Evolutionary conservation across 2,797 vertebrate genomes (phyloP).

Genomic region (Sebastiscus albofasciatus): DNA sequence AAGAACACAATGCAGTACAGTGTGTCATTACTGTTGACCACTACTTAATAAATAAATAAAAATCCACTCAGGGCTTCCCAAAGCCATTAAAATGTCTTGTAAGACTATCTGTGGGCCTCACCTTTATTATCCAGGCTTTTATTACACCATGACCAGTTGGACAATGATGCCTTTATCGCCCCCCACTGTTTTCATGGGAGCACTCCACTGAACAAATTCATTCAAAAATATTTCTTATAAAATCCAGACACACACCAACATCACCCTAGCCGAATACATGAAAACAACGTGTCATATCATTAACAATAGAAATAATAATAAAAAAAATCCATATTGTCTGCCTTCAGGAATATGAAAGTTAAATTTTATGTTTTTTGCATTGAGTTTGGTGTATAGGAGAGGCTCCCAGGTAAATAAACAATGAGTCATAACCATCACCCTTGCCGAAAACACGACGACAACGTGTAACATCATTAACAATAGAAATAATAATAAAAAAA

Average conservation of each 20-base stretch:
- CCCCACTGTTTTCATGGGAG: conserved; percentile 49
- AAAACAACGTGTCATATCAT: conserved; percentile 1
- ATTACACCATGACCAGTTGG: conserved; percentile 17
- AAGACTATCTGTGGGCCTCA: conserved; percentile 5
- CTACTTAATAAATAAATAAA: conserved; percentile 8
- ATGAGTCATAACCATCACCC: not conserved
- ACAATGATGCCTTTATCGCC: conserved; percentile 66
- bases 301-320: not conserved
- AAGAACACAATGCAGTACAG: not conserved
- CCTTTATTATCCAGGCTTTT: conserved; percentile 24
- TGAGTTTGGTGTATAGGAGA: not conserved
- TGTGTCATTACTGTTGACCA: not conserved
- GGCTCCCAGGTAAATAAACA: not conserved
- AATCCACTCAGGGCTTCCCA: not conserved
- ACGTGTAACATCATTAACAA: not conserved
- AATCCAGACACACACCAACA: not conserved
- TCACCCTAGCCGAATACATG: not conserved
- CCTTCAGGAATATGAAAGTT: no score
- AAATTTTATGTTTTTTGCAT: not conserved
- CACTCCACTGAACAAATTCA: conserved; percentile 45
- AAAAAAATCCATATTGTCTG: not conserved
- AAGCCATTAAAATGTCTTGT: conserved; percentile 16
- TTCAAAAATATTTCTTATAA: conserved; percentile 57
- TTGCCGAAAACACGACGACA: conserved; percentile 10
- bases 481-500: not conserved